Evolutionary conservation across 1,140 invertebrate genomes (phyloP).

Genomic region (Octopus bimaculoides): DNA sequence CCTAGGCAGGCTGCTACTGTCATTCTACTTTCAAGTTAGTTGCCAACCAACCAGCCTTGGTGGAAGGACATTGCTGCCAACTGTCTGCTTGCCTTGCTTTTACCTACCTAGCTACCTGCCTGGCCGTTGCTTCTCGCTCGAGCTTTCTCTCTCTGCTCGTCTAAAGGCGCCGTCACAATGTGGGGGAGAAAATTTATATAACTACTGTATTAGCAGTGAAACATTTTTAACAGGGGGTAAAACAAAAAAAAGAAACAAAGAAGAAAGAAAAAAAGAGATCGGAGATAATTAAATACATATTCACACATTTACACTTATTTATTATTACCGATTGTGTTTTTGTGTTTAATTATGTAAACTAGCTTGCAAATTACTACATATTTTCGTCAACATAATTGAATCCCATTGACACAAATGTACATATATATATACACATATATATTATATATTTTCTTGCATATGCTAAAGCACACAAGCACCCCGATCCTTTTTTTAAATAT

Average conservation of each 20-base stretch:
- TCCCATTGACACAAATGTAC: too few species aligned
- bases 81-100: background rate
- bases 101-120: background rate
- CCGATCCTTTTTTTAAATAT: too few species aligned
- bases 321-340: too few species aligned
- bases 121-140: background rate
- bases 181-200: background rate
- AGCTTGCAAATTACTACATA: too few species aligned
- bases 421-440: too few species aligned
- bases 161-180: background rate
- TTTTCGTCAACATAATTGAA: too few species aligned
- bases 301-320: too few species aligned
- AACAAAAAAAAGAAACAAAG: background rate
- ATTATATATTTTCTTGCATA: too few species aligned
- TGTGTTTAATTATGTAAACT: too few species aligned
- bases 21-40: background rate
- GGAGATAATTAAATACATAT: too few species aligned
- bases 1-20: background rate
- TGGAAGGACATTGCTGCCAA: background rate
- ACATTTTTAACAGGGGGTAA: background rate
- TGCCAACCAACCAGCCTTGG: background rate
- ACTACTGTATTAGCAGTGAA: background rate
- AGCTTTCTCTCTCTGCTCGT: background rate
- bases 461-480: too few species aligned
- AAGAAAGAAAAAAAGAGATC: background rate